A percentile compares a stretch with the other conserved stretches of the same genome.
These are phyloP conservation scores for Drosophila kuntzei DNA, from an alignment of 2,888 invertebrate genomes.

Conservation along the genomic window DNA sequence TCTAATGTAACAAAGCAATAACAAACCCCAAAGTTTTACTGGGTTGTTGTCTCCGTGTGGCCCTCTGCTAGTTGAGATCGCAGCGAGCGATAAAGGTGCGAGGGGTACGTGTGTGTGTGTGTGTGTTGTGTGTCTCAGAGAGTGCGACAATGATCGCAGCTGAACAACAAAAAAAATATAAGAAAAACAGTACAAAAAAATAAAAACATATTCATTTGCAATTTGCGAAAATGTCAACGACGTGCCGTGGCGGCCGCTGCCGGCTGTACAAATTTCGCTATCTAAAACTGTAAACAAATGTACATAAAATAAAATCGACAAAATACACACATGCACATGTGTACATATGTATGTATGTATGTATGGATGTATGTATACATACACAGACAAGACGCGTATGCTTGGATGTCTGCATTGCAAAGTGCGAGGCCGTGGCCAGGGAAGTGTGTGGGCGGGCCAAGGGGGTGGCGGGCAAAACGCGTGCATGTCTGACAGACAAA, in stretches of 20 bases:
- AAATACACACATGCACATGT: slow-evolving; percentile 54
- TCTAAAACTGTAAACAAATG: slow-evolving; percentile 80
- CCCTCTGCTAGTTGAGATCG: slow-evolving; percentile 49
- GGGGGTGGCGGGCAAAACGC: slow-evolving; percentile 36
- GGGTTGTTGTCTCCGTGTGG: no score
- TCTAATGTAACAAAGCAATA: no score
- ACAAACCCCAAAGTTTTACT: no score
- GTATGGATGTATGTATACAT: slow-evolving; percentile 7
- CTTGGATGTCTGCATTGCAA: slow-evolving; percentile 65
- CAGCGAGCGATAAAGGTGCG: slow-evolving; percentile 57
- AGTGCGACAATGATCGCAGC: slow-evolving; percentile 58
- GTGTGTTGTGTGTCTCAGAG: slow-evolving; percentile 29
- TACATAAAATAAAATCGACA: slow-evolving; percentile 78
- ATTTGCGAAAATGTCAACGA: slow-evolving; percentile 79
- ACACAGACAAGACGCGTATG: slow-evolving; percentile 9
- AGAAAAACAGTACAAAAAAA: slow-evolving; percentile 32
- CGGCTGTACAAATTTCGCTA: slow-evolving; percentile 79
- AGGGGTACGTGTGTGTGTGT: slow-evolving; percentile 40
- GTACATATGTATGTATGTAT: slow-evolving; percentile 11
- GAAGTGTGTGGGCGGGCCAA: slow-evolving; percentile 62
- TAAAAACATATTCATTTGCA: slow-evolving; percentile 74
- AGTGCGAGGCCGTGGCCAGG: slow-evolving; percentile 61
- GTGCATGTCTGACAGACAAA: slow-evolving; percentile 53
- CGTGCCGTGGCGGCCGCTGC: slow-evolving; percentile 57
- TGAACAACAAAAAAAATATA: slow-evolving; percentile 31